Evolutionary conservation across 2,113 vertebrate species (phyloP), one percentile per base, ranked within the genome.

Genomic region (Salvator merianae): DNA sequence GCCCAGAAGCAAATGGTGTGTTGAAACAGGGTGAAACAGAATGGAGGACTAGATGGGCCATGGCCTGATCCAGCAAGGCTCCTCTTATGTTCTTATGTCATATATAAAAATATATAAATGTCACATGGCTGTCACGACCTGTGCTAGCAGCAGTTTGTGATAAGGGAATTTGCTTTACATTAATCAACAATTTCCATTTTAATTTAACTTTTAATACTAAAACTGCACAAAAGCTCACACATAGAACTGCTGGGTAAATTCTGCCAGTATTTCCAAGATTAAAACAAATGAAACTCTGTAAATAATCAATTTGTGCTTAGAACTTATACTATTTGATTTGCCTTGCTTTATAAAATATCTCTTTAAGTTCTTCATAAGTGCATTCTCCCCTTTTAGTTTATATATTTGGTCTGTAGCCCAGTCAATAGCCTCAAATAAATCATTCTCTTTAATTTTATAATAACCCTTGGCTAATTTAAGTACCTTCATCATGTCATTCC

Each of bases 371-470:
- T 68, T 83, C 82, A 47, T 83, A 74, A 83, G n/a, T 28, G 66
- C 72, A 68, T 77, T 77, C 63, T 77, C 70, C 18, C 36, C 13
- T 77, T 63, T n/a, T 59, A 24, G 8, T 70, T 84, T 55, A 69
- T 77, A 9, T 8, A 30, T 70, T 84, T 65, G 47, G 47, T 43
- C 74, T 55, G 43, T n/a, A 70, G 36, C 9, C 74, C 63, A 84
- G 28, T 50, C 47, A 70, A 77, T 36, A 32, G 47, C 63, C 50
- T 77, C 47, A 38, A 70, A 55, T 40, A 77, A 68, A 83, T 76
- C 74, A 69, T 20, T 36, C 26, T 69, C 53, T 84, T 84, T 77
- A 84, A 84, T 84, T 77, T 77, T 84, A 69, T 77, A 84, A 70
- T 84, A 84, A 70, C 18, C 40, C 74, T 10, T 84, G 50, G 34